Percentiles rank a stretch among this genome's conserved stretches.
phyloP scores from a whole-genome alignment of 2,888 invertebrate species.

The Cataglyphis albicans region DNA sequence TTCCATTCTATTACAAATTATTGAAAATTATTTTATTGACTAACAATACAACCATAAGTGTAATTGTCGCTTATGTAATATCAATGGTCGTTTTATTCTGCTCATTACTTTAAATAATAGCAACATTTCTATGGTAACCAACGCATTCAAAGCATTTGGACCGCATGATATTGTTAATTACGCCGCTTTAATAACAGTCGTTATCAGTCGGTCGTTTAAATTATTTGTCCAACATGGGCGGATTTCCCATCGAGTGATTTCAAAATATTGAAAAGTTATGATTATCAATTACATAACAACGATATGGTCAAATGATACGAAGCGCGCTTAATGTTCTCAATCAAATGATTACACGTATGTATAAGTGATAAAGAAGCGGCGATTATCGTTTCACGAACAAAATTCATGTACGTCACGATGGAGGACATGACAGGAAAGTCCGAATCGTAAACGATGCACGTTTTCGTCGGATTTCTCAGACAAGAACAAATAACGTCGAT shows the following conservation, averaged over 20 bases:
- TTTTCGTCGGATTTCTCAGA: slow-evolving; percentile 59
- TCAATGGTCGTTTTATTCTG: slow-evolving; percentile 46
- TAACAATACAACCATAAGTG: slow-evolving; percentile 17
- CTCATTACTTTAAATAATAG: slow-evolving; percentile 50
- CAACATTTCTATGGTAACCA: slow-evolving; percentile 34
- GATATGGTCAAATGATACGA: not conserved
- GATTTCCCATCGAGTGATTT: slow-evolving; percentile 8
- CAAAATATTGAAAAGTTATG: slow-evolving; percentile 37
- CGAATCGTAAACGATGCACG: slow-evolving; percentile 58
- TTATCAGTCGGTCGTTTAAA: slow-evolving; percentile 37
- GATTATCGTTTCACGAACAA: not conserved
- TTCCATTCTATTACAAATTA: slow-evolving; percentile 3
- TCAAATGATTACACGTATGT: not conserved
- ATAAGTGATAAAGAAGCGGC: slow-evolving; percentile 2
- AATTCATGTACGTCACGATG: not conserved
- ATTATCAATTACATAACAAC: slow-evolving; percentile 30
- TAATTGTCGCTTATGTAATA: slow-evolving; percentile 48
- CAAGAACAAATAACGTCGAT: slow-evolving; percentile 79
- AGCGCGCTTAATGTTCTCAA: slow-evolving; percentile 1
- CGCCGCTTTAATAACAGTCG: slow-evolving; percentile 50
- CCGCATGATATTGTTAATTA: slow-evolving; percentile 50
- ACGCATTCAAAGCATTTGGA: slow-evolving; percentile 15
- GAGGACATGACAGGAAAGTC: slow-evolving; percentile 14
- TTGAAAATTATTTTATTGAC: not conserved
- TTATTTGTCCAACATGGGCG: slow-evolving; percentile 24